A percentile compares a stretch with the other conserved stretches of the same genome.
phyloP scores from a whole-genome alignment of 1,140 invertebrate species.

The Tachypleus tridentatus region DNA sequence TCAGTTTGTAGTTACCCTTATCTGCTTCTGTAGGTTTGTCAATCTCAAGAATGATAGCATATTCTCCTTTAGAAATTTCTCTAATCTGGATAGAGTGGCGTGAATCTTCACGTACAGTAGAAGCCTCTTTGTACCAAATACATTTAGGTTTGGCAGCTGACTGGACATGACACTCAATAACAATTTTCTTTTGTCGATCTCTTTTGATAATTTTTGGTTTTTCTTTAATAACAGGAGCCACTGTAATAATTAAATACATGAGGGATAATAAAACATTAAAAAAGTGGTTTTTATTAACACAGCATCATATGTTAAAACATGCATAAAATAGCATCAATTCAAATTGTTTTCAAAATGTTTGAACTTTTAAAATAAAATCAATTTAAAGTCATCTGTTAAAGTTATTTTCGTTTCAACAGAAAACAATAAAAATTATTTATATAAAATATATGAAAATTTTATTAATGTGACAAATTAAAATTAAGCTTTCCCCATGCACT shows the following conservation, averaged over 20 bases:
- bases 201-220: conserved; percentile 79
- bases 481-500: too few relatives aligned
- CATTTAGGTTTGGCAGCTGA: conserved; percentile 77
- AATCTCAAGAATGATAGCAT: conserved; percentile 29
- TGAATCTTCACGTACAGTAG: conserved; percentile 57
- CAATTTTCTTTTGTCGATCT: conserved; percentile 73
- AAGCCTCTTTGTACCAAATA: conserved; percentile 80
- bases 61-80: conserved; percentile 29
- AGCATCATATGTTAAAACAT: too few relatives aligned
- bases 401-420: too few relatives aligned
- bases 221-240: conserved; percentile 86
- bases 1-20: conserved; percentile 77
- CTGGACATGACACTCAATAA: conserved; percentile 79
- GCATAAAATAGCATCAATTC: too few relatives aligned
- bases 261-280: too few relatives aligned
- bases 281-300: too few relatives aligned
- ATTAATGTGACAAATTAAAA: too few relatives aligned
- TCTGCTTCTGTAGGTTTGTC: conserved; percentile 59
- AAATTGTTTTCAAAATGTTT: too few relatives aligned
- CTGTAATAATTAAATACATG: conserved; percentile 34
- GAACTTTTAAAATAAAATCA: too few relatives aligned
- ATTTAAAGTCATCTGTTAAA: too few relatives aligned
- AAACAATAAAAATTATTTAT: too few relatives aligned
- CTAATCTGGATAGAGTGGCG: conserved; percentile 61
- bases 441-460: too few relatives aligned